phyloP scores from a whole-genome alignment of 1,140 invertebrate species.

The Amphibalanus amphitrite region DNA sequence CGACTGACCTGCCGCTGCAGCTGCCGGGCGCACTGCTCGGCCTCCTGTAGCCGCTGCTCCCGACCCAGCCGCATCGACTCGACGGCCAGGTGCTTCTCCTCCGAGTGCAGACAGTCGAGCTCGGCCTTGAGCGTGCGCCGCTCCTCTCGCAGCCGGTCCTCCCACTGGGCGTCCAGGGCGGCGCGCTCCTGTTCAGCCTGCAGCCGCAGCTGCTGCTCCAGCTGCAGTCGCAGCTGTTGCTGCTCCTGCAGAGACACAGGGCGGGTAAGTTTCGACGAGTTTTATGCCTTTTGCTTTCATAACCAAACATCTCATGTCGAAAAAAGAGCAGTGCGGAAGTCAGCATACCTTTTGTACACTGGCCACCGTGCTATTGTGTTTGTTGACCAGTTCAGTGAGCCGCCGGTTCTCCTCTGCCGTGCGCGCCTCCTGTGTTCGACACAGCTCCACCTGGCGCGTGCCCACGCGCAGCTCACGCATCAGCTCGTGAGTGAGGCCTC shows the following conservation, averaged over 20 bases:
- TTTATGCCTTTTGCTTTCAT: no score
- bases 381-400: background rate
- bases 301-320: no score
- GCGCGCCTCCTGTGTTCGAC: constrained; percentile 30
- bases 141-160: constrained; percentile 29
- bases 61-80: constrained; percentile 27
- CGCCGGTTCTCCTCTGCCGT: constrained; percentile 11
- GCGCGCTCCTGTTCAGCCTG: no score
- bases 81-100: no score
- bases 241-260: no score
- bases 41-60: constrained; percentile 23
- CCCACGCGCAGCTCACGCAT: constrained; percentile 34
- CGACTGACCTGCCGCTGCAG: no score
- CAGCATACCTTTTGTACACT: no score
- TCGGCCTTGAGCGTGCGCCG: constrained; percentile 36
- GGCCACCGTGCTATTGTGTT: no score
- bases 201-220: no score
- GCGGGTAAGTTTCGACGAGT: no score
- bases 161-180: constrained; percentile 22
- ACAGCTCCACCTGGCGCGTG: constrained; percentile 35
- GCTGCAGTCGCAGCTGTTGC: no score
- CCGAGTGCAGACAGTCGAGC: constrained; percentile 36
- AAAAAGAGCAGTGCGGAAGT: no score
- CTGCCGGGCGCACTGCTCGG: constrained; percentile 24
- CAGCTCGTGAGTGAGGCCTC: constrained; percentile 38